Evolutionary conservation across 2,888 invertebrate genomes (phyloP).

Genomic region (Eupithecia subumbrata): DNA sequence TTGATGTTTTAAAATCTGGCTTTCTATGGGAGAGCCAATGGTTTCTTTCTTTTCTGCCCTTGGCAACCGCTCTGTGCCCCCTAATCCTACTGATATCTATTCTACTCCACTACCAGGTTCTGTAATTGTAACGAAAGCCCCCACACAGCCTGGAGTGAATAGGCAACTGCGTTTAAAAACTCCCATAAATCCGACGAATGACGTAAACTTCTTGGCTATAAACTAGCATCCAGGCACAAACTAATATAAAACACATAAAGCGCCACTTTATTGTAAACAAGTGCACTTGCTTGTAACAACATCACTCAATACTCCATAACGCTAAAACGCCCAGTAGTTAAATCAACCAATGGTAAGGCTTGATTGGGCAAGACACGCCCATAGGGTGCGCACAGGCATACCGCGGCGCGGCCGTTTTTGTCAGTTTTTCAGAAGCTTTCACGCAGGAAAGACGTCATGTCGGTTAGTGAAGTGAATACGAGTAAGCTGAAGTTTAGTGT

Average conservation of each 20-base stretch:
- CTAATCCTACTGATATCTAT: no score
- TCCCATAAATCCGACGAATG: constrained; percentile 57
- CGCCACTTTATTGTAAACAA: constrained; percentile 81
- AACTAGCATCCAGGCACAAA: constrained; percentile 74
- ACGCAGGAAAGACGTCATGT: constrained; percentile 62
- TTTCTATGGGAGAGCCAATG: no score
- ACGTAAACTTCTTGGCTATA: constrained; percentile 70
- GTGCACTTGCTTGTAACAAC: constrained; percentile 71
- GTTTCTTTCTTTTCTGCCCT: no score
- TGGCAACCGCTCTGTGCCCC: no score
- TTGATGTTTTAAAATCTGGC: no score
- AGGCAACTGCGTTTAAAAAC: constrained; percentile 41
- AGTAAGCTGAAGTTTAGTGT: constrained; percentile 87
- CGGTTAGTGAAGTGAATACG: constrained; percentile 65
- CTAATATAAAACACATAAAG: constrained; percentile 81
- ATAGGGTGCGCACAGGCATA: constrained; percentile 67
- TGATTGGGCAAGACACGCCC: constrained; percentile 66
- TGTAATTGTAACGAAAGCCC: background rate
- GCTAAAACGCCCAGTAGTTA: constrained; percentile 61
- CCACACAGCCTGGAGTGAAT: constrained; percentile 14
- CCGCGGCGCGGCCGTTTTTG: constrained; percentile 52
- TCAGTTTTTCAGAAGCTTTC: constrained; percentile 74
- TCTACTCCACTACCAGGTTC: background rate
- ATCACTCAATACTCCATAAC: constrained; percentile 76
- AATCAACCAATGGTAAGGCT: constrained; percentile 62